These are phyloP conservation scores for Fissipunctia ypsillon DNA, from an alignment of 2,888 invertebrate genomes.

Conservation along the genomic window DNA sequence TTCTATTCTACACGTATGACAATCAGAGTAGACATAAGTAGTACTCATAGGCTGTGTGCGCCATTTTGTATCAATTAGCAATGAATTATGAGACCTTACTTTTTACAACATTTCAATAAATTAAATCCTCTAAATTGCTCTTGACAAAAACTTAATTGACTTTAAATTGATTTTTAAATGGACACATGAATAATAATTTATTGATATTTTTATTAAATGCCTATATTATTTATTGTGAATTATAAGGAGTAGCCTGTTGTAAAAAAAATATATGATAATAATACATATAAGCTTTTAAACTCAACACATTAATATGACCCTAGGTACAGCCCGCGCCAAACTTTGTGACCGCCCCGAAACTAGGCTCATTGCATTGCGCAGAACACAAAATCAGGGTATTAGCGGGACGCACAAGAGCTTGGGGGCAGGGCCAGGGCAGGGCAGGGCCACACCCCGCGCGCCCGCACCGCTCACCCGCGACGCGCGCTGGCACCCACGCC, in stretches of 20 bases:
- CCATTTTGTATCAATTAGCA: not conserved
- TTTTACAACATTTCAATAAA: conserved; percentile 10
- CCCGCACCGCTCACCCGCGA: no score
- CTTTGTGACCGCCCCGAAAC: no score
- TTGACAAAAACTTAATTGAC: conserved; percentile 38
- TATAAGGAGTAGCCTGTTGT: not conserved
- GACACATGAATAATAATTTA: conserved; percentile 14
- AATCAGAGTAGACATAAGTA: not conserved
- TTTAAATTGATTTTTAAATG: conserved; percentile 46
- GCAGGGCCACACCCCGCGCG: no score
- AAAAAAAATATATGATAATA: not conserved
- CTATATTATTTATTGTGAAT: not conserved
- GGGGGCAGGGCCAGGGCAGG: no score
- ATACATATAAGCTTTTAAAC: not conserved
- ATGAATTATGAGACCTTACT: conserved; percentile 19
- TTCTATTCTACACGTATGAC: no score
- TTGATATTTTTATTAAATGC: conserved; percentile 2
- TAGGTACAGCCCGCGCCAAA: no score
- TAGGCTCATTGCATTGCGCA: no score
- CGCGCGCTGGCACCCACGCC: no score
- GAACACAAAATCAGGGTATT: no score
- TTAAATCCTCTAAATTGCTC: conserved; percentile 25
- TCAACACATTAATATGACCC: not conserved
- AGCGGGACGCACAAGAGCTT: no score
- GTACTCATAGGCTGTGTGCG: not conserved